Conservation (phyloP, 2,888 invertebrate genomes). For the Bruchidius siliquastri region DNA sequence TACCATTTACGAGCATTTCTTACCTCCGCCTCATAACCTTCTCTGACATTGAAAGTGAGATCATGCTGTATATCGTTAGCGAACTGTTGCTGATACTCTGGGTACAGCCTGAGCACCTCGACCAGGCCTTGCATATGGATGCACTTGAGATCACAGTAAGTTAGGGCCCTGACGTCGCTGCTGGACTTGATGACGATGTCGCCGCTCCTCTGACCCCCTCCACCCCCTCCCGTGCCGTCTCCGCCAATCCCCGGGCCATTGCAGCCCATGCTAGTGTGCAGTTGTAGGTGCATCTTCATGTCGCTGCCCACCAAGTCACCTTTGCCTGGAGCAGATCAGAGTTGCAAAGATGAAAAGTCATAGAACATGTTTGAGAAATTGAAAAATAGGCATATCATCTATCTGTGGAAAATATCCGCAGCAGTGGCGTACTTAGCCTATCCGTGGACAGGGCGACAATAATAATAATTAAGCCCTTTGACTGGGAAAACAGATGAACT, state of each 20-base stretch:
- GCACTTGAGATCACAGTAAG: constrained; percentile 94
- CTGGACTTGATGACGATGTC: constrained; percentile 88
- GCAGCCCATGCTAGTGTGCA: constrained; percentile 53
- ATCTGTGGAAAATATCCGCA: no score
- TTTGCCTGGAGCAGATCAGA: constrained; percentile 63
- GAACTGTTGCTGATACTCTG: constrained; percentile 92
- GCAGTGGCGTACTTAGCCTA: no score
- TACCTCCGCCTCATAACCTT: constrained; percentile 86
- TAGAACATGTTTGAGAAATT: background rate
- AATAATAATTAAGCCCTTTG: no score
- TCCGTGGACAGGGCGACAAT: no score
- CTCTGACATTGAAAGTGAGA: constrained; percentile 88
- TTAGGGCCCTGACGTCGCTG: constrained; percentile 89
- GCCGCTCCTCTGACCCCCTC: constrained; percentile 40
- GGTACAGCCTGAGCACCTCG: constrained; percentile 79
- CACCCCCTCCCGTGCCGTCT: constrained; percentile 49
- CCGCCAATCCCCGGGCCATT: constrained; percentile 50
- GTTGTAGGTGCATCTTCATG: constrained; percentile 69
- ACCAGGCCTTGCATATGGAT: constrained; percentile 87
- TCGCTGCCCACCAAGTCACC: constrained; percentile 93
- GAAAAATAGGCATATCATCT: no score
- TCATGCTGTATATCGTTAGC: constrained; percentile 93
- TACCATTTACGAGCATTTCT: constrained; percentile 13
- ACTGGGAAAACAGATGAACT: no score
- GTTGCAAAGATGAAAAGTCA: no score